phyloP scores from a whole-genome alignment of 2,888 invertebrate species.

The Drosophila monieri region DNA sequence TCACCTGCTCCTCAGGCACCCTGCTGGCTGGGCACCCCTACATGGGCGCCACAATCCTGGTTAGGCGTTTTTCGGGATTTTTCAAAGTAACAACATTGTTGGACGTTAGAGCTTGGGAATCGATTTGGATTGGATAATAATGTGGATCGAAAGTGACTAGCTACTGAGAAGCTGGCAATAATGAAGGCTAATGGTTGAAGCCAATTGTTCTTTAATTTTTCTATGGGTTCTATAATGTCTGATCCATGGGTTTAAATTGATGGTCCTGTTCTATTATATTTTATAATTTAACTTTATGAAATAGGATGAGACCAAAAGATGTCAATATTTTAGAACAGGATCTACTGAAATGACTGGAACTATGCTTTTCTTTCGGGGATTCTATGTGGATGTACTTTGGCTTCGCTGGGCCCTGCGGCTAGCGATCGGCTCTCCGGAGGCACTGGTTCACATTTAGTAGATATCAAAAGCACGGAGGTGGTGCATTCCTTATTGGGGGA shows the following conservation, averaged over 20 bases:
- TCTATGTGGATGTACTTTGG: constrained; percentile 15
- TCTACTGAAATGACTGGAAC: neutral
- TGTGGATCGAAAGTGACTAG: constrained; percentile 30
- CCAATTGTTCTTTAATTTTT: constrained; percentile 2
- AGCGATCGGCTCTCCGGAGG: constrained; percentile 14
- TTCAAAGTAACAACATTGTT: constrained; percentile 59
- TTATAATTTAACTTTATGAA: neutral
- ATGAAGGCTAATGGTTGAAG: constrained; percentile 5
- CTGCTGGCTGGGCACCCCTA: constrained; percentile 37
- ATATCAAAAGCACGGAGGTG: constrained; percentile 79
- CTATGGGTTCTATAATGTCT: neutral
- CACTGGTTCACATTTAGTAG: constrained; percentile 71
- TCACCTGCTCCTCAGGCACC: constrained; percentile 71
- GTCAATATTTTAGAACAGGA: neutral
- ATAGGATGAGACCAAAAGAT: neutral
- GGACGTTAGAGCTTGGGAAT: constrained; percentile 70
- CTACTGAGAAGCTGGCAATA: constrained; percentile 27
- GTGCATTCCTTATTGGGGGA: constrained; percentile 49
- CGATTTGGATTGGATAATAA: constrained; percentile 40
- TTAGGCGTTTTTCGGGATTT: constrained; percentile 52
- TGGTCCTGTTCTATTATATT: neutral
- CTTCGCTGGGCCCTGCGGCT: constrained; percentile 43
- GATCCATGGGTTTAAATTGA: constrained; percentile 2
- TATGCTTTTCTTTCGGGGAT: constrained; percentile 12
- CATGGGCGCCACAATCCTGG: constrained; percentile 43